Base-by-base conservation (phyloP, 2,797 vertebrate species). In the Eurystomus glaucurus region DNA sequence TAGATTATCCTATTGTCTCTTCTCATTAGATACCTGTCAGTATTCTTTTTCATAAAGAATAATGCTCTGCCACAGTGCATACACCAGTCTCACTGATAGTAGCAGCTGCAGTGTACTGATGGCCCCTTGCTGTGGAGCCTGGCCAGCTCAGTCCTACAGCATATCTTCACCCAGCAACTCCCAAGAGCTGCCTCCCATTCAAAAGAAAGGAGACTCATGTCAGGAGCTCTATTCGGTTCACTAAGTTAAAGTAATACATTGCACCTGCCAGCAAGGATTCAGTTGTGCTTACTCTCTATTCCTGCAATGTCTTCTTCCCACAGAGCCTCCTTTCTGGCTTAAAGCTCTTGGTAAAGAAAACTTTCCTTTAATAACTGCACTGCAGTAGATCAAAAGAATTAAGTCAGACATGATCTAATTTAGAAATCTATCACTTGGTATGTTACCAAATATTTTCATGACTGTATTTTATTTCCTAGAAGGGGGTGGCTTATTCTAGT, bases 181-280 rank as follows among this genome's bases (percentile, higher is more conserved):
- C 76, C 65, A 48, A 41, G 25, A 93, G 75, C 55, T 65, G 69
- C 76, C 84, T 90, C 85, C 65, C 21, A 2, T 80, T 13, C 61
- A 72, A 93, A 75, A 93, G 45, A 92, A 92, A 81, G 43, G 85
- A 70, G 50, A 46, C 71, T 88, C 68, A 11, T 57, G 48, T 43
- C 68, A 82, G 65, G 43, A 78, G 41, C 45, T 55, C 60, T 69
- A 17, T 37, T 85, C 31, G 23, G 22, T 75, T 58, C 0, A 13
- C 54, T 82, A 37, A 78, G 55, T 74, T 88, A 88, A 96, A 96
- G 90, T 71, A 90, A 94, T 84, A 90, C 28, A 50, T 39, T 33
- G 61, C 64, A 97, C 58, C 93, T 96, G 92, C 93, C 93, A 96
- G 51, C 18, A 70, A 96, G 88, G 89, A 77, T 78, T 94, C 87